A percentile compares a stretch with the other conserved stretches of the same genome.
Evolutionary conservation across 2,113 vertebrate species (phyloP).

Genomic region (Hucho hucho): DNA sequence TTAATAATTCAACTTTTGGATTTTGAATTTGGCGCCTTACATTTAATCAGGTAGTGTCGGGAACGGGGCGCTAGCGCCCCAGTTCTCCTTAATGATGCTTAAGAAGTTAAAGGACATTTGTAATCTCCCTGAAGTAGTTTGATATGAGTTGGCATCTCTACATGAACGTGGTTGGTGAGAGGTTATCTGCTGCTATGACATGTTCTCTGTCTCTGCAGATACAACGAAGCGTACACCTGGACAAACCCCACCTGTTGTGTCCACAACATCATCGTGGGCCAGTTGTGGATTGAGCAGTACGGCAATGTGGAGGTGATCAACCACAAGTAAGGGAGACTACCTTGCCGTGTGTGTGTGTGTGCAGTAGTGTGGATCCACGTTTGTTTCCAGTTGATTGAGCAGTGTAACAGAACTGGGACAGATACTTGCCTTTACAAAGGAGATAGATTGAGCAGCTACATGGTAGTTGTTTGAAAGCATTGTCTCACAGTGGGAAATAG

Average conservation of each 20-base stretch:
- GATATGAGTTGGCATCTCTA: background rate
- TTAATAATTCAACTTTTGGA: too few species aligned
- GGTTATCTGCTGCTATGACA: background rate
- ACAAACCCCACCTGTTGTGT: conserved; percentile 97
- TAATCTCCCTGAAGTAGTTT: too few species aligned
- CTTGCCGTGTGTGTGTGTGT: background rate
- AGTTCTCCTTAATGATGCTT: too few species aligned
- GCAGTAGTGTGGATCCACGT: conserved; percentile 1
- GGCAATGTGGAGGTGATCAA: conserved; percentile 95
- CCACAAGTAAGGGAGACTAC: conserved; percentile 83
- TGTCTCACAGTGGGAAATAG: conserved; percentile 13
- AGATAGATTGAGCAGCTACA: conserved; percentile 12
- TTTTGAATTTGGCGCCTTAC: too few species aligned
- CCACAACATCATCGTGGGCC: conserved; percentile 96
- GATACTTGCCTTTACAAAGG: conserved; percentile 13
- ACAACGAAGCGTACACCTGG: conserved; percentile 96
- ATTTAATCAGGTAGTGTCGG: too few species aligned
- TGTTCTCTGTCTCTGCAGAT: conserved; percentile 65
- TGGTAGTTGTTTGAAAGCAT: conserved; percentile 54
- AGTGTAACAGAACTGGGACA: conserved; percentile 53
- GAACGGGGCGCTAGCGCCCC: too few species aligned
- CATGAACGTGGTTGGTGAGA: background rate
- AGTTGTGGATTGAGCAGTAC: conserved; percentile 98
- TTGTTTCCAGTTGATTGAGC: conserved; percentile 48
- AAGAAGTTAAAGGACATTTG: too few species aligned